These are phyloP conservation scores for Ctenosaura bakeri DNA, from an alignment of 2,797 vertebrate species.

Conservation along the genomic window DNA sequence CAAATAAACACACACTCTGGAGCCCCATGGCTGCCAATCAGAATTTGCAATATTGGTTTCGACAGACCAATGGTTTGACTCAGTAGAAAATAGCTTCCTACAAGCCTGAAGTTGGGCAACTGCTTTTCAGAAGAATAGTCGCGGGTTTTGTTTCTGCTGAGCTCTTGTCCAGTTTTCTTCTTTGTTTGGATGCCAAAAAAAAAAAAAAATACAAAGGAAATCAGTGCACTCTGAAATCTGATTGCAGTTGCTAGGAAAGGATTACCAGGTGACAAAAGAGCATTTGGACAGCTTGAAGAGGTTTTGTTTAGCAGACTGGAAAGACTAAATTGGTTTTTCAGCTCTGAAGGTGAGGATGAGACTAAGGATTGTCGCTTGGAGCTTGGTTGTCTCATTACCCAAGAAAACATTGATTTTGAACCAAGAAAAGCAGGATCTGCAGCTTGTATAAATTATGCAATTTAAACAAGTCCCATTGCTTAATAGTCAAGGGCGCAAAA, in stretches of 20 bases:
- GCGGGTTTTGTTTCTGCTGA: constrained; percentile 26
- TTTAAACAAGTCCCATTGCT: not conserved
- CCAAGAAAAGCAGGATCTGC: not conserved
- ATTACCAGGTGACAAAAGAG: constrained; percentile 45
- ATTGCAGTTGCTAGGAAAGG: constrained; percentile 35
- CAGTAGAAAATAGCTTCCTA: not conserved
- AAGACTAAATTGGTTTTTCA: constrained; percentile 51
- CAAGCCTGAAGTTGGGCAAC: too few species aligned
- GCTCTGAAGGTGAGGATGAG: constrained; percentile 25
- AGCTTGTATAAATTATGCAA: not conserved
- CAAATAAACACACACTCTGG: too few species aligned
- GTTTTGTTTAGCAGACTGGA: not conserved
- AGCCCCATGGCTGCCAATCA: too few species aligned
- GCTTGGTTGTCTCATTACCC: not conserved
- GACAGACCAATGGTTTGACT: too few species aligned
- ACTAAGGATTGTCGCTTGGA: not conserved
- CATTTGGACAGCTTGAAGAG: constrained; percentile 15
- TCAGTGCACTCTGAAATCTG: not conserved
- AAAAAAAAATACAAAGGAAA: not conserved
- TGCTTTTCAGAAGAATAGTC: not conserved
- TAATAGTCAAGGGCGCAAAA: not conserved
- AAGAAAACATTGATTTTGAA: constrained; percentile 8
- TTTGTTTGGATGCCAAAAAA: constrained; percentile 38
- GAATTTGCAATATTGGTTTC: too few species aligned
- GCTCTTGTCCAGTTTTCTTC: constrained; percentile 1